phyloP scores from a whole-genome alignment of 2,797 vertebrate genomes.

The Coracias cyanogaster region DNA sequence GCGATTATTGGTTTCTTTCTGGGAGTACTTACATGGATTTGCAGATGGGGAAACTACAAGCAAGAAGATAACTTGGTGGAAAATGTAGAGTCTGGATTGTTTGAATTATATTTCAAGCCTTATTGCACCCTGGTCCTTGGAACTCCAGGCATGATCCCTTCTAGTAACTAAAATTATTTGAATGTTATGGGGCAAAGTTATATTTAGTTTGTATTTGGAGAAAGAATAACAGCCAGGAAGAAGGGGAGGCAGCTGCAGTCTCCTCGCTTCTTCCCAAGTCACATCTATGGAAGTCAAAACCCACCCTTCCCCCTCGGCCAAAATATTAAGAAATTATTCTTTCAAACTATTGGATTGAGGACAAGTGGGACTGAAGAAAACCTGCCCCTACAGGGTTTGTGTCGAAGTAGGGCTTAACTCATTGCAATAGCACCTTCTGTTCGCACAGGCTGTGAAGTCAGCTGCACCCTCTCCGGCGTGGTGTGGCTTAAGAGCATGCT shows the following conservation, averaged over 20 bases:
- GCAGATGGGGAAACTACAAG: not conserved
- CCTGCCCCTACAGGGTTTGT: not conserved
- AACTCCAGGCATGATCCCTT: conserved; percentile 65
- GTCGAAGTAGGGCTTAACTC: not conserved
- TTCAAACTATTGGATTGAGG: not conserved
- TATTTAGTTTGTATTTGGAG: conserved; percentile 69
- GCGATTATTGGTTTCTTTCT: conserved; percentile 1
- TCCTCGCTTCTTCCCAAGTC: conserved; percentile 31
- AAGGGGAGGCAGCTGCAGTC: conserved; percentile 53
- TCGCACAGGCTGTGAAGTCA: not conserved
- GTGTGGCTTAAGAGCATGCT: not conserved
- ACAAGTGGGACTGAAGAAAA: not conserved
- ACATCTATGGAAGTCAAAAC: not conserved
- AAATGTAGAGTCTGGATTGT: conserved; percentile 40
- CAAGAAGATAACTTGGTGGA: conserved; percentile 17
- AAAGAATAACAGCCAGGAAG: conserved; percentile 36
- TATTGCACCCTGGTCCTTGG: conserved; percentile 63
- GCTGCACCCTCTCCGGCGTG: fast-evolving
- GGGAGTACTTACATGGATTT: not conserved
- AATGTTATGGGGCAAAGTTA: conserved; percentile 65
- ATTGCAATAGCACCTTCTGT: not conserved
- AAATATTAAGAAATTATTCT: not conserved
- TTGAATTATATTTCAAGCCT: conserved; percentile 62
- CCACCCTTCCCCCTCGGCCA: not conserved
- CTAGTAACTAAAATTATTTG: conserved; percentile 65